phyloP scores from a whole-genome alignment of 2,888 invertebrate species.

The Mycalesis mineus region DNA sequence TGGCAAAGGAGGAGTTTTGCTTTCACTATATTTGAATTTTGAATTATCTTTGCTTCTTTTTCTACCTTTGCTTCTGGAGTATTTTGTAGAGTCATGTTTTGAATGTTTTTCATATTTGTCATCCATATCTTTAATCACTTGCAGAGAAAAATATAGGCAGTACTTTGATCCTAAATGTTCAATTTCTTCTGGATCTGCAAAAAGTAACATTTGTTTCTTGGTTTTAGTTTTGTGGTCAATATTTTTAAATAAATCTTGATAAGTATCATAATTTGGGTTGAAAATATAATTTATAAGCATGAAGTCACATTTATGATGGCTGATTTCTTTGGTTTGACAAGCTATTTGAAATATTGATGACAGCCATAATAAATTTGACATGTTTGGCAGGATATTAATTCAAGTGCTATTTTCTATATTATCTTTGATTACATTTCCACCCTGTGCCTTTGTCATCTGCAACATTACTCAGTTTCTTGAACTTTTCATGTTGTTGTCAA shows the following conservation, averaged over 20 bases:
- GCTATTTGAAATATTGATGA: conserved; percentile 8
- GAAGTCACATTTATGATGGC: conserved; percentile 36
- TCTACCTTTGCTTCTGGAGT: conserved; percentile 42
- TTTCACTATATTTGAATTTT: conserved; percentile 38
- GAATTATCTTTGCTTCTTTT: conserved; percentile 36
- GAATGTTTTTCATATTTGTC: conserved; percentile 42
- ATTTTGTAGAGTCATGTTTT: conserved; percentile 43
- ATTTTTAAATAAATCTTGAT: conserved; percentile 15
- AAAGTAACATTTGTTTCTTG: conserved; percentile 34
- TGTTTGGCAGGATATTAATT: conserved; percentile 37
- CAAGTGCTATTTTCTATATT: conserved; percentile 60
- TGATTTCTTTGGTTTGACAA: conserved; percentile 18
- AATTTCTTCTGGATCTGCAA: conserved; percentile 49
- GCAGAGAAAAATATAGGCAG: conserved; percentile 30
- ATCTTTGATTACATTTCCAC: conserved; percentile 76
- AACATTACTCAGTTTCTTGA: conserved; percentile 56
- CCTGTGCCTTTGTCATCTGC: conserved; percentile 57
- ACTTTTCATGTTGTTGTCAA: conserved; percentile 52
- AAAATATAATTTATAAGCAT: conserved; percentile 30
- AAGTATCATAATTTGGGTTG: conserved; percentile 17
- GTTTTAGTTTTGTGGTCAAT: conserved; percentile 24
- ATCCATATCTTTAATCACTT: conserved; percentile 42
- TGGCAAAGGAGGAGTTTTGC: conserved; percentile 65
- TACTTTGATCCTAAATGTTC: conserved; percentile 25
- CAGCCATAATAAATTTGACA: conserved; percentile 60